Base-by-base conservation (phyloP, 2,797 vertebrate species). In the Diceros bicornis region DNA sequence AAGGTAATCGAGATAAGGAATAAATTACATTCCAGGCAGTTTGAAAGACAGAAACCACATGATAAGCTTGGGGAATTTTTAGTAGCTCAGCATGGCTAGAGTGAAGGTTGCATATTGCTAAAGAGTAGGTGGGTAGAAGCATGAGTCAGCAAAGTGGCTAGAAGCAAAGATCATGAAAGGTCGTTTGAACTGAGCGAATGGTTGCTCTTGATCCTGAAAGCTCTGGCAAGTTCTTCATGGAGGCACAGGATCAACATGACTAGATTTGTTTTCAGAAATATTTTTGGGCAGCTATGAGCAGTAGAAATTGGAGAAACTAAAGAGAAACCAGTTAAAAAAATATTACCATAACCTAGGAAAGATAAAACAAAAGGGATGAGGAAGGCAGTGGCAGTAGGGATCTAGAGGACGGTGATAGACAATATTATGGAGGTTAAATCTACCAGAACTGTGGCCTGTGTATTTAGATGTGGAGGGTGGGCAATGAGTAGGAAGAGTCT, bases 201-300 rank as follows among this genome's bases (percentile, higher is more conserved):
- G 29, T 72, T 90, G n/a, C 52, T 82, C 61, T 74, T 57, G 32
- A 84, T 66, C 9, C 52, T 72, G 64, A 62, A 61, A 83, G 7
- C 12, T 20, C 8, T 47, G 50, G 25, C n/a, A 89, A 47, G 18
- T 68, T 77, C 47, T 81, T 81, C 47, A 16, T n/a, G 20, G 18
- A 97, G 32, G 17, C 17, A 52, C 72, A 37, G 6, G 13, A 55
- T 83, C 23, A 47, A 4, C 16, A 72, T 68, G 57, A 55, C 9
- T n/a, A 44, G 32, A 83, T 29, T 41, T 37, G 18, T 59, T 72
- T 86, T 86, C 68, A 71, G 47, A 44, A 94, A 82, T 7, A 59
- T 11, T 25, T 93, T 92, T 89, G 72, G n/a, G 55, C n/a, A 82
- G 16, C 55, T 96, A 34, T 77, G 16, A 92, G 61, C 12, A 81